Evolutionary conservation across 2,888 invertebrate species (phyloP).

Genomic region (Hypselothyrea guttata): DNA sequence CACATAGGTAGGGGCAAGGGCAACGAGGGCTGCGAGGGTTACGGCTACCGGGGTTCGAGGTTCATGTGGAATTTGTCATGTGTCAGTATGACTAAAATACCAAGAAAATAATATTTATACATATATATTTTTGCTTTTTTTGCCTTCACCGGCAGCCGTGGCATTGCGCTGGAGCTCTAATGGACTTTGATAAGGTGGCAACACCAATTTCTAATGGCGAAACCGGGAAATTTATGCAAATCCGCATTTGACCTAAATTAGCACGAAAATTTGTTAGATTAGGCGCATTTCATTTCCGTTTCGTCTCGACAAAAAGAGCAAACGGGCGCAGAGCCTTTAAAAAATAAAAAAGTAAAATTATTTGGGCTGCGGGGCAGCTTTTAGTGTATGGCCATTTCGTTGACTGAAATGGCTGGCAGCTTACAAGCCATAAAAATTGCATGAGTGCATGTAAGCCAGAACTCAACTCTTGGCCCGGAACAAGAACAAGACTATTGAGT

Average conservation of each 20-base stretch:
- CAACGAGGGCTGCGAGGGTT: conserved; percentile 11
- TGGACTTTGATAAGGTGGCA: conserved; percentile 77
- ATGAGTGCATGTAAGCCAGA: conserved; percentile 49
- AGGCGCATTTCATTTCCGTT: conserved; percentile 69
- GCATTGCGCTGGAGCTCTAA: conserved; percentile 53
- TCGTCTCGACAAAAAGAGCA: conserved; percentile 26
- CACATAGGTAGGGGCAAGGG: background rate
- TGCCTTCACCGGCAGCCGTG: conserved; percentile 31
- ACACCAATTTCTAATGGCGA: conserved; percentile 45
- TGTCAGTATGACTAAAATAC: conserved; percentile 77
- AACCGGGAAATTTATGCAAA: conserved; percentile 71
- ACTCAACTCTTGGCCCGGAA: conserved; percentile 5
- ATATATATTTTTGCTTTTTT: too few species aligned
- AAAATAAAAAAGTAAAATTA: conserved; percentile 23
- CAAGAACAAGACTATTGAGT: too few species aligned
- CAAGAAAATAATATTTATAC: conserved; percentile 72
- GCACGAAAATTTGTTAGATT: conserved; percentile 78
- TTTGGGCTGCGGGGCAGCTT: conserved; percentile 16
- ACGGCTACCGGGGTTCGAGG: conserved; percentile 8
- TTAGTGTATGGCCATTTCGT: conserved; percentile 50
- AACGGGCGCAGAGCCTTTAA: background rate
- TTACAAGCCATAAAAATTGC: conserved; percentile 77
- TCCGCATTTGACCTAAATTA: conserved; percentile 78
- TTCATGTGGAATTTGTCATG: conserved; percentile 74
- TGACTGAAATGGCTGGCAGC: conserved; percentile 42